Percentiles rank a stretch among this genome's conserved stretches.
Conservation (phyloP, 2,113 vertebrate species). For the Xyliphius kryptos region DNA sequence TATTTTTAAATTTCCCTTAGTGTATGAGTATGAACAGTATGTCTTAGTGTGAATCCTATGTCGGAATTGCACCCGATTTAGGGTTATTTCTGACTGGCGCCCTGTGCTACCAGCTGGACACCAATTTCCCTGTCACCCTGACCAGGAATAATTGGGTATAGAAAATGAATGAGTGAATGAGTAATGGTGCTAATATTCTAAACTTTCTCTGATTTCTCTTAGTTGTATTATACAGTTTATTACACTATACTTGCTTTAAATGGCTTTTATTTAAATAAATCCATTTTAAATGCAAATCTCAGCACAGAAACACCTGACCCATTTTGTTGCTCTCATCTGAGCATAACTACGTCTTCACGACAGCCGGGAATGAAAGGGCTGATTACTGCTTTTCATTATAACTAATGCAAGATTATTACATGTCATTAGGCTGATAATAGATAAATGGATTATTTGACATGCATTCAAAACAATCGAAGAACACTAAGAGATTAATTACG, state of each 20-base stretch:
- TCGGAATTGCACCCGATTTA: too few relatives aligned
- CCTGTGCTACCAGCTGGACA: too few relatives aligned
- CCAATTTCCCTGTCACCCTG: too few relatives aligned
- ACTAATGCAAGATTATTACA: conserved; percentile 19
- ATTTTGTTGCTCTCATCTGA: background rate
- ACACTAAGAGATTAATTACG: background rate
- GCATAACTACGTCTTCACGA: conserved; percentile 12
- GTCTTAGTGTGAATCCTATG: too few relatives aligned
- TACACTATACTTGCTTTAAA: background rate
- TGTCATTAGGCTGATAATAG: conserved; percentile 16
- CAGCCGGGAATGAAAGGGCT: background rate
- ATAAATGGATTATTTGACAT: conserved; percentile 3
- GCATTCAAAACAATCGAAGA: conserved; percentile 2
- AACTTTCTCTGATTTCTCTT: too few relatives aligned
- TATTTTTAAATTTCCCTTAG: too few relatives aligned
- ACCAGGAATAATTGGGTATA: too few relatives aligned
- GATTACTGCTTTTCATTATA: conserved; percentile 3
- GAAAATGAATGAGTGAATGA: too few relatives aligned
- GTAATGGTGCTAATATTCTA: too few relatives aligned
- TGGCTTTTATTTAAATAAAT: background rate
- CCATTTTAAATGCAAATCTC: background rate
- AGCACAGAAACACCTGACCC: background rate
- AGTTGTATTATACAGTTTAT: too few relatives aligned
- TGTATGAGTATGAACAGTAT: too few relatives aligned
- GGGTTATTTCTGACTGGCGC: too few relatives aligned